phyloP scores from a whole-genome alignment of 2,888 invertebrate genomes.

The Xiphydria camelus region DNA sequence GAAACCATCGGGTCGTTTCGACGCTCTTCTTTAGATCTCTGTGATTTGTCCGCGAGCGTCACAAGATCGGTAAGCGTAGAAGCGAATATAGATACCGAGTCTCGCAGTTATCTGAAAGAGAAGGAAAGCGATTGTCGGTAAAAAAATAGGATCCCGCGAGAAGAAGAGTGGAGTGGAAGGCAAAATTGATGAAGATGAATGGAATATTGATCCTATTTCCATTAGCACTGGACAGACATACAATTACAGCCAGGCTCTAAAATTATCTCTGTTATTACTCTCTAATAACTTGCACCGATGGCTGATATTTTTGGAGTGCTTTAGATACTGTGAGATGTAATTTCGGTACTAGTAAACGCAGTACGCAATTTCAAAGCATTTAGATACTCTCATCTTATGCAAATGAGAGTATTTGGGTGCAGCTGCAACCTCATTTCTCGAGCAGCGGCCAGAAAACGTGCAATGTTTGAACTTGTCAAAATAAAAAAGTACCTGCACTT shows the following conservation, averaged over 20 bases:
- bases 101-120: constrained; percentile 33
- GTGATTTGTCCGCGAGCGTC: constrained; percentile 15
- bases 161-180: not conserved
- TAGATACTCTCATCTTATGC: constrained; percentile 25
- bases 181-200: not conserved
- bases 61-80: constrained; percentile 30
- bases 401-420: constrained; percentile 32
- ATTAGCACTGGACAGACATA: constrained; percentile 2
- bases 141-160: not conserved
- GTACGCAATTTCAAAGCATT: constrained; percentile 4
- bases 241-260: not conserved
- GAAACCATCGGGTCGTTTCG: constrained; percentile 47
- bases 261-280: not conserved
- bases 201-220: not conserved
- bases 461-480: constrained; percentile 8
- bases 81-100: constrained; percentile 20
- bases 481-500: constrained; percentile 11
- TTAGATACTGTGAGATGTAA: not conserved
- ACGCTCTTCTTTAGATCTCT: constrained; percentile 23
- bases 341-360: not conserved
- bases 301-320: no score
- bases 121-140: not conserved
- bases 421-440: constrained; percentile 31
- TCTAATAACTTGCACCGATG: no score
- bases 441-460: constrained; percentile 11